Evolutionary conservation across 1,140 invertebrate genomes (phyloP).

Genomic region (Diuraphis noxia): DNA sequence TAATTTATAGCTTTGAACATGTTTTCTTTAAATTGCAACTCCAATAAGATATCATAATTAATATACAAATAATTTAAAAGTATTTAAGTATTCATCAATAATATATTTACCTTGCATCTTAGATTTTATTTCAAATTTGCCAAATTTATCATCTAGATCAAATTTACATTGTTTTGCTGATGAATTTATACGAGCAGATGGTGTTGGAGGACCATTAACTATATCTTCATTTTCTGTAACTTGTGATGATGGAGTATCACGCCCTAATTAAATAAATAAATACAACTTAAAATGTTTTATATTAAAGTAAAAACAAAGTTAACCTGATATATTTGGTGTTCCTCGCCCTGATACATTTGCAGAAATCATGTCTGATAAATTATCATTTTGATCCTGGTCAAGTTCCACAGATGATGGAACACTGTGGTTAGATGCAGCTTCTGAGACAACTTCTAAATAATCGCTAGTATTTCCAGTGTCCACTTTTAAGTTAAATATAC

Average conservation of each 20-base stretch:
- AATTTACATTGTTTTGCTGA: slow-evolving; percentile 77
- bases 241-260: slow-evolving; percentile 93
- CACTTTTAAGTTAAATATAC: neutral
- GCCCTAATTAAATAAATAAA: slow-evolving; percentile 64
- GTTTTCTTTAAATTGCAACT: neutral
- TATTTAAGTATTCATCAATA: neutral
- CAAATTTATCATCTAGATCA: slow-evolving; percentile 98
- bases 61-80: neutral
- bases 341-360: slow-evolving; percentile 86
- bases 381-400: slow-evolving; percentile 85
- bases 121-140: slow-evolving; percentile 92
- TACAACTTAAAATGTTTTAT: neutral
- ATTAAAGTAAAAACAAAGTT: slow-evolving; percentile 57
- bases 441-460: slow-evolving; percentile 91
- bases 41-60: neutral
- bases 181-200: slow-evolving; percentile 64
- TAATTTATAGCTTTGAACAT: neutral
- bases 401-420: slow-evolving; percentile 88
- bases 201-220: slow-evolving; percentile 54
- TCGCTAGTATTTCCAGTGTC: slow-evolving; percentile 80
- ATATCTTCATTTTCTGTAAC: slow-evolving; percentile 75
- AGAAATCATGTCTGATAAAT: slow-evolving; percentile 92
- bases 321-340: slow-evolving; percentile 88
- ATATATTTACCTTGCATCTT: slow-evolving; percentile 45
- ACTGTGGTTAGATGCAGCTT: slow-evolving; percentile 92